Conservation (phyloP, 2,888 invertebrate genomes). For the Cryptus viduatorius region DNA sequence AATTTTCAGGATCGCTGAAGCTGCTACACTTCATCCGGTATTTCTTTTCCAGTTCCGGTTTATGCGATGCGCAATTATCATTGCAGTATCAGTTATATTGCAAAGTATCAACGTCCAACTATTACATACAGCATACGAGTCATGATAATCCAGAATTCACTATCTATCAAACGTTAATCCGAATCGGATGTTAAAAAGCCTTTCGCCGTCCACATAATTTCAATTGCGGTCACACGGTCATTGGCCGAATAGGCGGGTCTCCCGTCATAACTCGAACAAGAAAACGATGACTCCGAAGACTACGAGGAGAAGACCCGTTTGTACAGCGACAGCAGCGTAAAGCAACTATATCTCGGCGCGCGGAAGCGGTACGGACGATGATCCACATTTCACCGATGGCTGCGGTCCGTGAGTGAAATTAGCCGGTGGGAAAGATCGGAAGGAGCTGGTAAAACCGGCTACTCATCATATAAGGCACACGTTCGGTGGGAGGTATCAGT, state of each 20-base stretch:
- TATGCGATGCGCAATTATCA: too few relatives aligned
- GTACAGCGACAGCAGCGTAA: neutral
- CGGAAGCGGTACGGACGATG: constrained; percentile 46
- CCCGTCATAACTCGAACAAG: constrained; percentile 6
- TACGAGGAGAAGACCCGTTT: neutral
- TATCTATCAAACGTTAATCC: constrained; percentile 7
- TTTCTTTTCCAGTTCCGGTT: too few relatives aligned
- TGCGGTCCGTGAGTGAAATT: constrained; percentile 75
- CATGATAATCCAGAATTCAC: neutral
- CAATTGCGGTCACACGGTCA: constrained; percentile 59
- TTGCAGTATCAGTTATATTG: too few relatives aligned
- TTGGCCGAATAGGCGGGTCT: constrained; percentile 48
- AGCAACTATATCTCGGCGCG: constrained; percentile 8
- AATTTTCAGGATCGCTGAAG: too few relatives aligned
- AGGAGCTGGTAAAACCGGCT: constrained; percentile 66
- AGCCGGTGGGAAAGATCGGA: constrained; percentile 72
- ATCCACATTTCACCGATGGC: constrained; percentile 76
- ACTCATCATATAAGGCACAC: constrained; percentile 78
- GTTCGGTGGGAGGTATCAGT: constrained; percentile 81
- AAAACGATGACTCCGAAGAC: constrained; percentile 18
- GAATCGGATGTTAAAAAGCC: constrained; percentile 16
- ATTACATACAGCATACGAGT: neutral
- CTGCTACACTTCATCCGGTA: too few relatives aligned
- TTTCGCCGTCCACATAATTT: constrained; percentile 54
- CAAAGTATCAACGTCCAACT: neutral